Evolutionary conservation across 1,140 invertebrate species (phyloP).

Genomic region (Drosophila simulans): DNA sequence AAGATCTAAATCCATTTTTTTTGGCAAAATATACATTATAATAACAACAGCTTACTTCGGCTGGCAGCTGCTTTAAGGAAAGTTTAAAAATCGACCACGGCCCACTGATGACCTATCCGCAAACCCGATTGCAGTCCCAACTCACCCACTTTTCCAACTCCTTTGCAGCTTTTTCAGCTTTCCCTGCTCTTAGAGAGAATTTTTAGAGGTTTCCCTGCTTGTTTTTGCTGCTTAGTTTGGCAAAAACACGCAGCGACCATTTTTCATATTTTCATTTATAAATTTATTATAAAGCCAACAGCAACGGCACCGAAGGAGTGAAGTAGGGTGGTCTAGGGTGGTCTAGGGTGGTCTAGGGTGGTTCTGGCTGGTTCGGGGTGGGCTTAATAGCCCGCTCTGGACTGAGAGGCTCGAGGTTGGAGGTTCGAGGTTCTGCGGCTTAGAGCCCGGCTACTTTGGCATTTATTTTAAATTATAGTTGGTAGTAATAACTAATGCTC

Average conservation of each 20-base stretch:
- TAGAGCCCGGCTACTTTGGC: constrained; percentile 77
- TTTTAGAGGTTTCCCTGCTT: constrained; percentile 24
- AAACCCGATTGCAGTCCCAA: constrained; percentile 15
- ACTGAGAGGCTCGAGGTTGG: constrained; percentile 25
- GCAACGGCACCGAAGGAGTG: constrained; percentile 20
- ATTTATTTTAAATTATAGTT: constrained; percentile 83
- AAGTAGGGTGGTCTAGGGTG: constrained; percentile 3
- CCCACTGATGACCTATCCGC: constrained; percentile 59
- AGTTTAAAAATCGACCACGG: constrained; percentile 38
- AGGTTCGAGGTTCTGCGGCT: constrained; percentile 61
- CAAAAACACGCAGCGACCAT: constrained; percentile 81
- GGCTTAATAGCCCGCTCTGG: constrained; percentile 61
- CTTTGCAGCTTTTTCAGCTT: constrained; percentile 21
- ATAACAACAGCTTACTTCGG: constrained; percentile 23
- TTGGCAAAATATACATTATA: constrained; percentile 2
- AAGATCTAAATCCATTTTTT: neutral
- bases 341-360: constrained; percentile 10
- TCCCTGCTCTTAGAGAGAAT: constrained; percentile 47
- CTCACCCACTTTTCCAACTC: constrained; percentile 30
- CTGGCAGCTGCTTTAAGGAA: constrained; percentile 31
- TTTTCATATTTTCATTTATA: constrained; percentile 83
- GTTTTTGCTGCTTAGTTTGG: constrained; percentile 68
- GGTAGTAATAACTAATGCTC: constrained; percentile 78
- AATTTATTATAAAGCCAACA: constrained; percentile 79
- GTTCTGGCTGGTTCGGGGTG: constrained; percentile 22